These are phyloP conservation scores for Patagioenas fasciata DNA, from an alignment of 2,113 vertebrate species.

Conservation along the genomic window DNA sequence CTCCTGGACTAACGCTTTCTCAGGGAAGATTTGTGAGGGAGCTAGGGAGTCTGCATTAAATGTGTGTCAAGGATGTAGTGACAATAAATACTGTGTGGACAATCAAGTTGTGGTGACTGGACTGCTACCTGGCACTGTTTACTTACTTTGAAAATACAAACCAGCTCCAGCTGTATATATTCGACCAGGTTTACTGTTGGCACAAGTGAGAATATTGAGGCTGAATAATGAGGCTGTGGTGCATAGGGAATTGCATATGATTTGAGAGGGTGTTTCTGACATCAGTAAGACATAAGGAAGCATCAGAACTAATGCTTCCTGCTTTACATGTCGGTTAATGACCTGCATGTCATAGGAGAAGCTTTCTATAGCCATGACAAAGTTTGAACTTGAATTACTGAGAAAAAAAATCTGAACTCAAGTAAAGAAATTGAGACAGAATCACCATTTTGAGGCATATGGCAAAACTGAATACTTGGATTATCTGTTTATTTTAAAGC, in stretches of 20 bases:
- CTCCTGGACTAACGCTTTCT: background rate
- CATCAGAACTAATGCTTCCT: background rate
- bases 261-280: background rate
- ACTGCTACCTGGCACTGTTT: background rate
- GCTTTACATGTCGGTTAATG: background rate
- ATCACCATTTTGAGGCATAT: background rate
- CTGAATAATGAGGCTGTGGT: background rate
- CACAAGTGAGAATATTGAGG: background rate
- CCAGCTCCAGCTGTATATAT: background rate
- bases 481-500: background rate
- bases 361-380: background rate
- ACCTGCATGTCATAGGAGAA: background rate
- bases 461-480: background rate
- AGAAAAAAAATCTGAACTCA: background rate
- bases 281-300: background rate
- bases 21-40: background rate
- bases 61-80: background rate
- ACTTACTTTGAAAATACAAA: background rate
- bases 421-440: background rate
- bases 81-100: background rate
- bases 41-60: background rate
- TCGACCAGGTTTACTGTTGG: background rate
- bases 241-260: background rate
- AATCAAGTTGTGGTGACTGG: background rate
- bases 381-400: background rate